Evolutionary conservation across 2,888 invertebrate species (phyloP).

Genomic region (Zhuqinia jingwanae): DNA sequence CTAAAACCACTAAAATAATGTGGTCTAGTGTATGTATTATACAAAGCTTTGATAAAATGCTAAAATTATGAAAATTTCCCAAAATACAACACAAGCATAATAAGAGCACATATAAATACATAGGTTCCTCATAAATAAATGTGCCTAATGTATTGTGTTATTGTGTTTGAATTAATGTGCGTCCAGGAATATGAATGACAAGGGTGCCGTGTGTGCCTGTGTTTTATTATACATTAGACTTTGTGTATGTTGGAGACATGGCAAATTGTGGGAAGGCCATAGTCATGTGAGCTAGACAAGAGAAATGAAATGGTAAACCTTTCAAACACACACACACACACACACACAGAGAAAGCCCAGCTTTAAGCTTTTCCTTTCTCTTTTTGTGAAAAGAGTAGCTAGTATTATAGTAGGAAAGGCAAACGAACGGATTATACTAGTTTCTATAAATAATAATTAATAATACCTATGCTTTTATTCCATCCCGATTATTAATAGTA

Average conservation of each 20-base stretch:
- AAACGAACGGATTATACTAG: conserved; percentile 25
- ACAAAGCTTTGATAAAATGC: neutral
- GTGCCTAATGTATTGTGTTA: too few species aligned
- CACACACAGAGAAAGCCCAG: conserved; percentile 22
- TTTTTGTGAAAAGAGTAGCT: too few species aligned
- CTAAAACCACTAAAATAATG: neutral
- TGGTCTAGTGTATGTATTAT: neutral
- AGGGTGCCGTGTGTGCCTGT: neutral
- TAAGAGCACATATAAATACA: too few species aligned
- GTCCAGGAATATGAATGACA: neutral
- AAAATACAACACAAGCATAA: too few species aligned
- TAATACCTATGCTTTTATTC: conserved; percentile 11
- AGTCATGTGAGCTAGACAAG: too few species aligned
- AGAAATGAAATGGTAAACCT: conserved; percentile 19
- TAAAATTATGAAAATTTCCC: too few species aligned
- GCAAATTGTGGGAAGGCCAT: neutral
- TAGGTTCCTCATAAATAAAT: too few species aligned
- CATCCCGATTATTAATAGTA: conserved; percentile 17
- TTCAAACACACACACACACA: too few species aligned
- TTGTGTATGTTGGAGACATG: neutral
- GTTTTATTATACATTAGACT: too few species aligned
- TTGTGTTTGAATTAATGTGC: neutral
- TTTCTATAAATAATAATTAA: neutral
- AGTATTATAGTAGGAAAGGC: too few species aligned
- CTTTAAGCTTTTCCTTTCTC: too few species aligned